Percentiles rank a stretch among this genome's conserved stretches.
phyloP scores from a whole-genome alignment of 2,888 invertebrate genomes.

The Drosophila mettleri region DNA sequence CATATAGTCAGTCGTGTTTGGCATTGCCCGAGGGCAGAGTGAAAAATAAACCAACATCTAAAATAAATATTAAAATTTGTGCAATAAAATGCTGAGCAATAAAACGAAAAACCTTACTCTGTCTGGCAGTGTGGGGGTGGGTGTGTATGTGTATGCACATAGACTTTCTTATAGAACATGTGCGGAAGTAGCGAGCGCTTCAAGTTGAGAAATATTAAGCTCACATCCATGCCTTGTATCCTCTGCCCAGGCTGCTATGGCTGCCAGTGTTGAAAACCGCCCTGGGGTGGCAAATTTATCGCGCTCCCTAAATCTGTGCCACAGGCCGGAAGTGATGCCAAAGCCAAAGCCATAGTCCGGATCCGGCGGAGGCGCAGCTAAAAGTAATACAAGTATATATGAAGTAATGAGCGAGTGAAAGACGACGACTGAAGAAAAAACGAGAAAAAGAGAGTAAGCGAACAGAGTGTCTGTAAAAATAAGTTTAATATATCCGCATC shows the following conservation, averaged over 20 bases:
- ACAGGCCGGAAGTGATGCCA: constrained; percentile 55
- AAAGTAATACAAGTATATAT: constrained; percentile 49
- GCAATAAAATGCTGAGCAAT: constrained; percentile 67
- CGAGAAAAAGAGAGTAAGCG: too few relatives aligned
- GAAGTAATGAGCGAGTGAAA: constrained; percentile 49
- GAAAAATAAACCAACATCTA: constrained; percentile 63
- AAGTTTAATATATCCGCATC: constrained; percentile 79
- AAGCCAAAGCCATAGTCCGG: constrained; percentile 25
- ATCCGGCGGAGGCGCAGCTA: constrained; percentile 23
- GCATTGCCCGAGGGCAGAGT: constrained; percentile 43
- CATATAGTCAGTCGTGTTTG: constrained; percentile 6
- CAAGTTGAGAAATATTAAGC: constrained; percentile 63
- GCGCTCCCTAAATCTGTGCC: constrained; percentile 62
- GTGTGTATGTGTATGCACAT: constrained; percentile 26
- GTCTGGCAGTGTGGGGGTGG: constrained; percentile 9
- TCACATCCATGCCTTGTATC: constrained; percentile 17
- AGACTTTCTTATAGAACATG: constrained; percentile 53
- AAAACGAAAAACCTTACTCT: constrained; percentile 56
- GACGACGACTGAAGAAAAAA: constrained; percentile 16
- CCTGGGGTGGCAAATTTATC: constrained; percentile 64
- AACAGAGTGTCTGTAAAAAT: constrained; percentile 64
- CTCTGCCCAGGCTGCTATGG: constrained; percentile 3
- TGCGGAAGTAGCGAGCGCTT: constrained; percentile 73
- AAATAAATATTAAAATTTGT: constrained; percentile 78
- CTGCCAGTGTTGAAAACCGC: constrained; percentile 64